Base-by-base conservation (phyloP, 2,797 vertebrate species). In the Clarias fuscus region DNA sequence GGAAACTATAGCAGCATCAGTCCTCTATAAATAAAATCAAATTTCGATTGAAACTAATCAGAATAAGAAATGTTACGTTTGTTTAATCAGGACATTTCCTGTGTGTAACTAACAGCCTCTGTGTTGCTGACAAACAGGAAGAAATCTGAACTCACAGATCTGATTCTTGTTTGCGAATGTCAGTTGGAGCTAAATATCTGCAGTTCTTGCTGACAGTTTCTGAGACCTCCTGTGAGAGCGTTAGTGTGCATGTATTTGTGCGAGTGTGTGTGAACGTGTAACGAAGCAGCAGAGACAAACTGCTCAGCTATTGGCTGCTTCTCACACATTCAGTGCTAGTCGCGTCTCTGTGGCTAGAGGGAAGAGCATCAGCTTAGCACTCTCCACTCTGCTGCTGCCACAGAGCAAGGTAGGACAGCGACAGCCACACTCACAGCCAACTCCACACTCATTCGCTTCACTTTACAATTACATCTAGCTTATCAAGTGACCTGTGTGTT, bases 261-360 rank as follows among this genome's bases (percentile, higher is more conserved):
- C 82, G 81, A 75, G 83, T 73, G 89, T 17, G 79, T 62, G 79
- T 37, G 78, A 81, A 71, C 81, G 43, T 87, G 81, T 86, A 81
- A 75, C 7, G 58, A 86, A 86, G 80, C 88, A 78, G 77, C 62
- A 59, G 71, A 87, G 84, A 83, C 86, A 86, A 82, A 88, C 88
- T 89, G 92, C 92, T 88, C 89, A 58, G 89, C 88, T 84, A 95
- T 96, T 96, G 95, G 95, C 89, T 93, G 91, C 65, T 89, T 89
- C 89, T 65, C 75, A 83, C 86, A 91, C 89, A 89, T 90, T 91
- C 86, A 92, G 86, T 90, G 88, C 86, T 86, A 90, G 87, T 88
- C 89, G 73, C 86, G 90, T 91, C 88, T 89, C 89, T 91, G 90
- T 91, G 90, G 91, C 87, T 91, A 90, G 87, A 89, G 90, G 86